Evolutionary conservation across 1,140 invertebrate genomes (phyloP).

Genomic region (Hylaeus volcanicus): DNA sequence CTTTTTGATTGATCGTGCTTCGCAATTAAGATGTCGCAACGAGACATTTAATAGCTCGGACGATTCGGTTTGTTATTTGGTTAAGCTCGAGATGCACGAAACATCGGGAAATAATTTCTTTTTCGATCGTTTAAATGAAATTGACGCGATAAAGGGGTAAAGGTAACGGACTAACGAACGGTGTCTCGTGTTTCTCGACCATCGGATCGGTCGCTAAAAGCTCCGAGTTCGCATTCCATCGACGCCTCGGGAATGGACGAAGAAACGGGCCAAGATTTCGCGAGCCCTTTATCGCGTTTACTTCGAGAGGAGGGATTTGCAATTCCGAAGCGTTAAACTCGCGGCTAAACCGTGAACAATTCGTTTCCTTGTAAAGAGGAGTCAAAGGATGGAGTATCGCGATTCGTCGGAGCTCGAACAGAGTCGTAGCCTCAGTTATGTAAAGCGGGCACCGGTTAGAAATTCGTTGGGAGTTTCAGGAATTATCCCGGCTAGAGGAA

Average conservation of each 20-base stretch:
- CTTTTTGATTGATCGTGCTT: conserved; percentile 1
- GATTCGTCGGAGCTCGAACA: not conserved
- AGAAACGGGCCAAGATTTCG: conserved; percentile 34
- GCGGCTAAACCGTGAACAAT: conserved; percentile 51
- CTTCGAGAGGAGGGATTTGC: conserved; percentile 43
- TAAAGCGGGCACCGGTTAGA: conserved; percentile 23
- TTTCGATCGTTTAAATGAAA: too few relatives aligned
- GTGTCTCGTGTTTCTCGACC: too few relatives aligned
- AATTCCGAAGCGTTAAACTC: conserved; percentile 44
- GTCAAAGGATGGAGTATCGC: not conserved
- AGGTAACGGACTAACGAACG: too few relatives aligned
- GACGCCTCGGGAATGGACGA: conserved; percentile 15
- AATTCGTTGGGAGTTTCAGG: conserved; percentile 42
- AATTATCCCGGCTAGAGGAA: conserved; percentile 24
- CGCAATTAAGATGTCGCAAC: too few relatives aligned
- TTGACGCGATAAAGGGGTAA: too few relatives aligned
- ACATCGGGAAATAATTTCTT: too few relatives aligned
- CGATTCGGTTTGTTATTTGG: too few relatives aligned
- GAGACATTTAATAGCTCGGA: too few relatives aligned
- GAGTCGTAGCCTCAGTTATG: conserved; percentile 11
- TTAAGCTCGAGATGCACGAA: too few relatives aligned
- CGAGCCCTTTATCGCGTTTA: not conserved
- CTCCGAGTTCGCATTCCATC: too few relatives aligned
- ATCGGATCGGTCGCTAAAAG: too few relatives aligned
- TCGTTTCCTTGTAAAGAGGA: conserved; percentile 37